These are phyloP conservation scores for Polydrusus cervinus DNA, from an alignment of 2,888 invertebrate species.

Conservation along the genomic window DNA sequence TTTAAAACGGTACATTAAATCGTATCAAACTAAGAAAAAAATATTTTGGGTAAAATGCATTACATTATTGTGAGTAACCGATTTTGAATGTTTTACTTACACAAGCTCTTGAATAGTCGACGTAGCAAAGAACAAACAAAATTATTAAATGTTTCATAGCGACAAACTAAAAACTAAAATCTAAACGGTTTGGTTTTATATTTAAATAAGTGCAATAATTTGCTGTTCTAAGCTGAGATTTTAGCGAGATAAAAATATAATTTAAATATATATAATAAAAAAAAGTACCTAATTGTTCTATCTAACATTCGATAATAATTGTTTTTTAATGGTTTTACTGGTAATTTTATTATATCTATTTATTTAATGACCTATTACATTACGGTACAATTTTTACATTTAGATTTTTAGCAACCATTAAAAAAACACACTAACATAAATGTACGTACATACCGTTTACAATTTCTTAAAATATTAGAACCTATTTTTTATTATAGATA, in stretches of 20 bases:
- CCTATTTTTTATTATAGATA: too few relatives aligned
- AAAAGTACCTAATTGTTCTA: neutral
- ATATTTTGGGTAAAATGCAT: too few relatives aligned
- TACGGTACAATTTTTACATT: too few relatives aligned
- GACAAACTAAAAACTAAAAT: neutral
- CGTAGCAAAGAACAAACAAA: slow-evolving; percentile 30
- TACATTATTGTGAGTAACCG: too few relatives aligned
- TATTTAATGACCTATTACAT: too few relatives aligned
- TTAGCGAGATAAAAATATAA: neutral
- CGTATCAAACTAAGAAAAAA: too few relatives aligned
- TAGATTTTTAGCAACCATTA: too few relatives aligned
- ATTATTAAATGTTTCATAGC: slow-evolving; percentile 22
- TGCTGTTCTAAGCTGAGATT: neutral
- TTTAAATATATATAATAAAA: neutral
- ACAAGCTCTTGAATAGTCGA: slow-evolving; percentile 44
- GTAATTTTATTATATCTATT: neutral
- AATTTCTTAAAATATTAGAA: too few relatives aligned
- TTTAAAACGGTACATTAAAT: too few relatives aligned
- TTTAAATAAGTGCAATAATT: neutral
- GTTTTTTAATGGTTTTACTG: neutral
- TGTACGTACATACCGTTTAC: too few relatives aligned
- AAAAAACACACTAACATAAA: too few relatives aligned
- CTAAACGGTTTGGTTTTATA: slow-evolving; percentile 2
- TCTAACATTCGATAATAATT: neutral
- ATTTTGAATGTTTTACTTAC: slow-evolving; percentile 36